Conservation (phyloP, 2,113 vertebrate genomes). For the Nothoprocta perdicaria region DNA sequence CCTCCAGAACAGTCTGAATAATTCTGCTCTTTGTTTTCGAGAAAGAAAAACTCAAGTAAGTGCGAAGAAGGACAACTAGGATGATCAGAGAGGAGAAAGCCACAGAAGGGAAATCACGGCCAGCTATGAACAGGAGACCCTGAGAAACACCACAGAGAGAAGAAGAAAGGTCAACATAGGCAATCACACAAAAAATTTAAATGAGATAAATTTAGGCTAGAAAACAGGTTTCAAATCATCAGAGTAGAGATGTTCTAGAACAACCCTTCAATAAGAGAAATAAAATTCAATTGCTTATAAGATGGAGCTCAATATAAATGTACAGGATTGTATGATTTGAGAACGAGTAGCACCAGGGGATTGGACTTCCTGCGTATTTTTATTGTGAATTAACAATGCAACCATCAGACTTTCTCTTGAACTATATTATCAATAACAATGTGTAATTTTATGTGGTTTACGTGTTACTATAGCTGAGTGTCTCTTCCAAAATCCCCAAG, state of each 20-base stretch:
- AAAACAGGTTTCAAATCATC: slow-evolving; percentile 3
- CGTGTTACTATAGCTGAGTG: neutral
- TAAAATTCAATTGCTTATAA: neutral
- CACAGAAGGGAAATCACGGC: neutral
- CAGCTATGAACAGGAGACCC: neutral
- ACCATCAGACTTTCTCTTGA: slow-evolving; percentile 40
- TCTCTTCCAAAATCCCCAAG: slow-evolving; percentile 5
- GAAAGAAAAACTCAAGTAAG: accelerated
- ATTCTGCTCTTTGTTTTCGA: neutral
- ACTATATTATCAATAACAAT: slow-evolving; percentile 9
- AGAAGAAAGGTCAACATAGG: neutral
- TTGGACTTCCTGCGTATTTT: slow-evolving; percentile 18
- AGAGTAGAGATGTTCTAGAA: neutral
- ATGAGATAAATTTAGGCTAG: neutral
- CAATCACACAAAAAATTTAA: neutral
- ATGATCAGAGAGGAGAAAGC: neutral
- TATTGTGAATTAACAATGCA: slow-evolving; percentile 47
- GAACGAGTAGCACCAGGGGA: neutral
- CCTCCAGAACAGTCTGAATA: neutral
- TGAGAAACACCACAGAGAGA: neutral
- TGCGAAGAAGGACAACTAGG: neutral
- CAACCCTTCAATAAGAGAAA: neutral
- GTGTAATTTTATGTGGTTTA: slow-evolving; percentile 2
- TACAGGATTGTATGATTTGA: slow-evolving; percentile 12
- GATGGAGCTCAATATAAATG: neutral